Evolutionary conservation across 2,797 vertebrate genomes (phyloP), one percentile per base, ranked within the genome.

Genomic region (Myotis planiceps): DNA sequence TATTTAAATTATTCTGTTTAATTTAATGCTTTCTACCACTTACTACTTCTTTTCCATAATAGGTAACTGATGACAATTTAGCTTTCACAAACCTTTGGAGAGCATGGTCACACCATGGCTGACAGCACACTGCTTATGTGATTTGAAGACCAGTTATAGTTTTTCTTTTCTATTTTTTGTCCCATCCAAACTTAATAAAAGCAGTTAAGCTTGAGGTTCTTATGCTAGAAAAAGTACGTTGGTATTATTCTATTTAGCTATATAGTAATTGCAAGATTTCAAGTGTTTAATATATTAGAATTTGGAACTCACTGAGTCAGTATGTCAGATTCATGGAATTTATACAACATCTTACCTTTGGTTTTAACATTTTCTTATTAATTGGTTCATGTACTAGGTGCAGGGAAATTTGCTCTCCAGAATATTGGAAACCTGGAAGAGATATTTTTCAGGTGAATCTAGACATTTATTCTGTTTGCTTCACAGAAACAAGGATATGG

Each of bases 101-200:
- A 86, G 25, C 7, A 45, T 45, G 5, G 1, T 76, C 42, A 95
- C 96, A 95, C 42, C 75, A 96, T 79, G 65, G 45, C 19, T 97
- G 68, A 90, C 92, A 89, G 21, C 72, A 53, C 49, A 86, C 60
- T 69, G n/a, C 78, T 95, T 75, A 85, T 92, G 76, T 96, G 98
- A 97, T 97, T 92, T 97, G 94, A 95, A 97, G 92, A 14, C 94
- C 75, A 76, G 65, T 98, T 96, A 93, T 81, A 80, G 45, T 92
- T 71, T 49, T 37, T 84, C 76, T 95, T 89, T 76, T 80, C 53
- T 37, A 72, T 16, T 69, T 29, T 65, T 96, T 79, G 75, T 92
- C 86, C 86, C 10, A 78, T 78, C 76, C 29, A 9, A 81, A 72
- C 2, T 96, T 72, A 29, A 80, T 95, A 95, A 97, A 97, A 97